These are phyloP conservation scores for Pteromalus puparum DNA, from an alignment of 1,140 invertebrate genomes.

Conservation along the genomic window DNA sequence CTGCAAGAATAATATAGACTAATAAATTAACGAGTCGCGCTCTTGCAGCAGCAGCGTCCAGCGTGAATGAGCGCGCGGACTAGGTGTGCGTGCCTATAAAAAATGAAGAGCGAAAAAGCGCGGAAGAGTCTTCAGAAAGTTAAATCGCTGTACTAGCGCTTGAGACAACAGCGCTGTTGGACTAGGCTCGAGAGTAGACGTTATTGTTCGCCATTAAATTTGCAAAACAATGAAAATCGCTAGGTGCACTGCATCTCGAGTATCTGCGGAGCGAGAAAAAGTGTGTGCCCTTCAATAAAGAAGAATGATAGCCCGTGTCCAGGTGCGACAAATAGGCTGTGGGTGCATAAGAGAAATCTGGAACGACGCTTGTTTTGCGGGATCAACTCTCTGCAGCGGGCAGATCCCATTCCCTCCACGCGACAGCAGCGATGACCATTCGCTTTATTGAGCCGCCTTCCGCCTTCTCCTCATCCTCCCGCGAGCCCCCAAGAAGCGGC, in stretches of 20 bases:
- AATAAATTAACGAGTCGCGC: conserved; percentile 35
- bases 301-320: background rate
- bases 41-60: background rate
- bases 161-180: background rate
- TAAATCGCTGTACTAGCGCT: background rate
- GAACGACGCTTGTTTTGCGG: background rate
- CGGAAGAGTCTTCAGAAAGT: background rate
- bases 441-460: background rate
- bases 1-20: conserved; percentile 31
- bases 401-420: background rate
- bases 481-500: conserved; percentile 44
- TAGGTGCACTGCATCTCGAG: too few species aligned
- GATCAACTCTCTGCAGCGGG: background rate
- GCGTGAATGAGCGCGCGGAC: background rate
- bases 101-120: background rate
- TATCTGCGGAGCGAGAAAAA: too few species aligned
- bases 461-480: background rate
- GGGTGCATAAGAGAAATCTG: background rate
- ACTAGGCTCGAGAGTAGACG: too few species aligned
- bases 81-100: background rate
- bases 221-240: too few species aligned
- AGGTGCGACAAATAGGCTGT: too few species aligned
- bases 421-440: background rate
- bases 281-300: background rate
- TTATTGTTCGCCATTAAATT: too few species aligned